Conservation (phyloP, 2,113 vertebrate genomes). For the Oriolus oriolus region DNA sequence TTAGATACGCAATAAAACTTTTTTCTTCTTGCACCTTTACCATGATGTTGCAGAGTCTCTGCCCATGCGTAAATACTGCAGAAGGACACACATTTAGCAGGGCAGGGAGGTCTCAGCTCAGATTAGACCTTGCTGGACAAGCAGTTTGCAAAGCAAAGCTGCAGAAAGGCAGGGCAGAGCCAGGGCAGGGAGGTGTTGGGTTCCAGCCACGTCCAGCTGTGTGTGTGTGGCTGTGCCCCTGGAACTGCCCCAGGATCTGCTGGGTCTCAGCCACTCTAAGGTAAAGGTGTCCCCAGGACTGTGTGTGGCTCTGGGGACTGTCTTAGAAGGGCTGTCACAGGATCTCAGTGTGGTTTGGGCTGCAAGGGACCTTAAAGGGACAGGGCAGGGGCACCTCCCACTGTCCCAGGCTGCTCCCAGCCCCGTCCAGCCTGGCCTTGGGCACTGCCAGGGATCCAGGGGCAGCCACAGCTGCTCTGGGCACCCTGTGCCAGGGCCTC, state of each 20-base stretch:
- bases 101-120: neutral
- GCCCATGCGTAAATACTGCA: too few species aligned
- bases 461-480: neutral
- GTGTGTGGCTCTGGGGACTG: neutral
- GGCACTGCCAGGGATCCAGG: neutral
- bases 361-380: neutral
- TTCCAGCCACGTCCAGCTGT: neutral
- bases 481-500: neutral
- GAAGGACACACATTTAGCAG: neutral
- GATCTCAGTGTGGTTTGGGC: neutral
- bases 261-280: neutral
- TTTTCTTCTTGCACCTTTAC: too few species aligned
- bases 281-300: neutral
- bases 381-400: neutral
- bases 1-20: too few species aligned
- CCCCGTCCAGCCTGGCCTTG: neutral
- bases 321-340: neutral
- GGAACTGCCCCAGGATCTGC: neutral
- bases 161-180: neutral
- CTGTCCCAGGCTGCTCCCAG: neutral
- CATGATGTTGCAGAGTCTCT: too few species aligned
- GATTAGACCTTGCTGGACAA: neutral
- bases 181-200: neutral
- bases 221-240: neutral
- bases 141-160: neutral